These are phyloP conservation scores for Chiroxiphia lanceolata DNA, from an alignment of 2,797 vertebrate genomes.

Conservation along the genomic window DNA sequence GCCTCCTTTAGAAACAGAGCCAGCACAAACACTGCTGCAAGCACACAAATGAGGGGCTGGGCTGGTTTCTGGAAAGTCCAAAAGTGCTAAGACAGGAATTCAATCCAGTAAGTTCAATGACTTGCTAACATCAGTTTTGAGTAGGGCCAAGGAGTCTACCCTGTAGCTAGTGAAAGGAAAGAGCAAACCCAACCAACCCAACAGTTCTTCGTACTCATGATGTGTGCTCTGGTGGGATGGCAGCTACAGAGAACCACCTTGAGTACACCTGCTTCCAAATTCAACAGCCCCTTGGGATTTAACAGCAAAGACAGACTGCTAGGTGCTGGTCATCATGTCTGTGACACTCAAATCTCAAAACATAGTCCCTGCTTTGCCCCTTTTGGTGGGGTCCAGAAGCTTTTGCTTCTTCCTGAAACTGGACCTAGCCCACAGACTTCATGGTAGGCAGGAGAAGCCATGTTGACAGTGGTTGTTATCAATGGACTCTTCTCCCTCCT, in stretches of 20 bases:
- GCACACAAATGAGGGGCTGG: not conserved
- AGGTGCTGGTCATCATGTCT: not conserved
- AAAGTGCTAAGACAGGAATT: not conserved
- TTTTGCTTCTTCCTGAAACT: not conserved
- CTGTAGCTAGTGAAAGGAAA: not conserved
- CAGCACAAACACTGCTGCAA: not conserved
- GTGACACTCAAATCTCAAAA: not conserved
- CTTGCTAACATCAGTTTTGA: not conserved
- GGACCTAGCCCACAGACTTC: not conserved
- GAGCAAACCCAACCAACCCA: not conserved
- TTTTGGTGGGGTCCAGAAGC: not conserved
- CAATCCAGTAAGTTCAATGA: not conserved
- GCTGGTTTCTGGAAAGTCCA: not conserved
- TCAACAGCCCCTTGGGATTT: not conserved
- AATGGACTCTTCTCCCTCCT: not conserved
- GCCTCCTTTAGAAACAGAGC: not conserved
- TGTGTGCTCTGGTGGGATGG: accelerated
- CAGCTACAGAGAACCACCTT: not conserved
- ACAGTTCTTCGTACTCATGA: not conserved
- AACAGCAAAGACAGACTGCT: not conserved
- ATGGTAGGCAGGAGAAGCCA: not conserved
- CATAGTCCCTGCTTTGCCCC: not conserved
- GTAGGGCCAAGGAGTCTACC: not conserved
- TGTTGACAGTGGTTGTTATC: not conserved
- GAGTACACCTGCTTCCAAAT: not conserved